Evolutionary conservation across 2,797 vertebrate species (phyloP).

Genomic region (Sternotherus odoratus): DNA sequence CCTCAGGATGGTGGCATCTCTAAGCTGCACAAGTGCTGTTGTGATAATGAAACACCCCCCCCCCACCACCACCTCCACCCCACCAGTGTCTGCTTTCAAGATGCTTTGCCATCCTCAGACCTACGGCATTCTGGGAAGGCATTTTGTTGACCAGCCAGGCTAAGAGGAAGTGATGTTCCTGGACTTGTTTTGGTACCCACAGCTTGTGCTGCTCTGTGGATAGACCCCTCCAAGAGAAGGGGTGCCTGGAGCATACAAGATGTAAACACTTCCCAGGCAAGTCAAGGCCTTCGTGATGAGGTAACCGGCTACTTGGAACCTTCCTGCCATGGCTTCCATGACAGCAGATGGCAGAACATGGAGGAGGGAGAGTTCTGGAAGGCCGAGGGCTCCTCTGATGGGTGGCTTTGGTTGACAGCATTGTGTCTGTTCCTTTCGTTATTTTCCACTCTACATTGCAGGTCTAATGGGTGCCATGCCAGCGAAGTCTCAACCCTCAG

Average conservation of each 20-base stretch:
- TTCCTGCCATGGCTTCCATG: background rate
- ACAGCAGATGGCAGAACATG: background rate
- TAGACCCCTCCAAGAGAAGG: background rate
- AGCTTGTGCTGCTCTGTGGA: background rate
- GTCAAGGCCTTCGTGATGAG: background rate
- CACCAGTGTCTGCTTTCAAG: background rate
- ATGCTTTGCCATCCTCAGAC: background rate
- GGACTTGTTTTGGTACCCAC: background rate
- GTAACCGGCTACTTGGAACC: background rate
- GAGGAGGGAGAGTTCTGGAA: background rate
- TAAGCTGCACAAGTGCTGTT: background rate
- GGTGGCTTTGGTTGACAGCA: background rate
- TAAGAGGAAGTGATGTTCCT: background rate
- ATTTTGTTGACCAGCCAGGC: background rate
- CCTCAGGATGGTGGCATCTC: background rate
- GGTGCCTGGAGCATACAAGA: background rate
- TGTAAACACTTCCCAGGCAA: background rate
- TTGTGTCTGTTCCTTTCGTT: background rate
- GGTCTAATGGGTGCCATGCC: background rate
- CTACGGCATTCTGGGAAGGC: background rate
- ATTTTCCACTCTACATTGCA: background rate
- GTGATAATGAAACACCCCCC: background rate
- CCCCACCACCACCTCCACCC: no score
- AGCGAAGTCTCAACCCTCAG: background rate
- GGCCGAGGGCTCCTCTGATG: background rate